A percentile compares a stretch with the other conserved stretches of the same genome.
These are phyloP conservation scores for Sinohyriopsis cumingii DNA, from an alignment of 2,888 invertebrate species.

Conservation along the genomic window DNA sequence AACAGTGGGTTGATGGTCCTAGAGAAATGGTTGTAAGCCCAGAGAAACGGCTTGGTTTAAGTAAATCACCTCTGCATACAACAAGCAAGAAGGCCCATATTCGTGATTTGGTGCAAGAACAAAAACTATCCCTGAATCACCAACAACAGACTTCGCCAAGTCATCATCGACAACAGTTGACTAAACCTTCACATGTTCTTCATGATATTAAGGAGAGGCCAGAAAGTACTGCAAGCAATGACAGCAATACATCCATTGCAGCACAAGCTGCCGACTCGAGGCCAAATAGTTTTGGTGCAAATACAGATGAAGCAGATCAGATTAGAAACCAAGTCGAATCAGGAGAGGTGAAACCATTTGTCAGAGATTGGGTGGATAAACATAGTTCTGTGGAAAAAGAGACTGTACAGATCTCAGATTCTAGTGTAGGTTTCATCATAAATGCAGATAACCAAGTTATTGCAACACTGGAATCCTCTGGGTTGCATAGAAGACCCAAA, in stretches of 20 bases:
- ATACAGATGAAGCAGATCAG: constrained; percentile 35
- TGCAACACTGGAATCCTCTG: constrained; percentile 37
- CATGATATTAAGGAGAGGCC: constrained; percentile 51
- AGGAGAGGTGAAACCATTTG: constrained; percentile 59
- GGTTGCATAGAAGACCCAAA: constrained; percentile 37
- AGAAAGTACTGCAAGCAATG: constrained; percentile 55
- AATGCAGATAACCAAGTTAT: constrained; percentile 39
- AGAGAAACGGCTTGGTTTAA: constrained; percentile 33
- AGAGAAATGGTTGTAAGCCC: constrained; percentile 57
- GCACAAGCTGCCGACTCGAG: constrained; percentile 56
- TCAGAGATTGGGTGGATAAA: constrained; percentile 67
- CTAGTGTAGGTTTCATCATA: constrained; percentile 31
- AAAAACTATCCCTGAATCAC: constrained; percentile 6
- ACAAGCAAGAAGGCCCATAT: constrained; percentile 36
- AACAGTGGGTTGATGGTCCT: constrained; percentile 71
- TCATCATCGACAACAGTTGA: constrained; percentile 9
- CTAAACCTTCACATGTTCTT: constrained; percentile 41
- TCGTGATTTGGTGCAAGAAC: constrained; percentile 24
- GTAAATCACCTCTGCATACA: constrained; percentile 32
- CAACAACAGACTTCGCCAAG: constrained; percentile 29
- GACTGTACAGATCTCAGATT: constrained; percentile 10
- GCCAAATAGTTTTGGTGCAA: constrained; percentile 48
- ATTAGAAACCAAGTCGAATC: constrained; percentile 35
- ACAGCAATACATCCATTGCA: constrained; percentile 51
- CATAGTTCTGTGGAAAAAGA: constrained; percentile 47